These are phyloP conservation scores for Listrodromus nycthemerus DNA, from an alignment of 2,888 invertebrate species.

Conservation along the genomic window DNA sequence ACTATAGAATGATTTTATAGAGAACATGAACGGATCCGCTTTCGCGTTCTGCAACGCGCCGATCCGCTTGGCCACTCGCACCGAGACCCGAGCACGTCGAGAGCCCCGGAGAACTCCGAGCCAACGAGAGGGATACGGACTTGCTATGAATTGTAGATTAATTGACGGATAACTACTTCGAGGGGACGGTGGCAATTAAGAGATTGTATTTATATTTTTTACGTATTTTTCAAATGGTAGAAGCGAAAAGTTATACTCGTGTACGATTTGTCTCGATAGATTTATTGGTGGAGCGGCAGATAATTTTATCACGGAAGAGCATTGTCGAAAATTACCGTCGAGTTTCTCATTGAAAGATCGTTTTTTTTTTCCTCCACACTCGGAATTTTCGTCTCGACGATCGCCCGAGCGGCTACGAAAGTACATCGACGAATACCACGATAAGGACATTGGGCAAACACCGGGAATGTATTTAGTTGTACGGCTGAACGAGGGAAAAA, in stretches of 20 bases:
- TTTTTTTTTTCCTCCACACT: no score
- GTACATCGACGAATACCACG: background rate
- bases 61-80: slow-evolving; percentile 49
- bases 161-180: slow-evolving; percentile 15
- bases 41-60: slow-evolving; percentile 49
- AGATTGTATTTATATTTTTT: background rate
- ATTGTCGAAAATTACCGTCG: no score
- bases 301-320: no score
- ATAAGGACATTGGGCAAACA: background rate
- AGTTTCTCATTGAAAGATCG: no score
- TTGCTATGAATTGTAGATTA: slow-evolving; percentile 40
- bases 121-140: slow-evolving; percentile 5
- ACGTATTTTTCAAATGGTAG: no score
- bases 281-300: no score
- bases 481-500: background rate
- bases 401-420: background rate
- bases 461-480: background rate
- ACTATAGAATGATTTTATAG: background rate
- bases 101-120: background rate
- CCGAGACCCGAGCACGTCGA: slow-evolving; percentile 9
- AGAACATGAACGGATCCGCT: slow-evolving; percentile 37
- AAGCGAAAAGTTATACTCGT: background rate
- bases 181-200: slow-evolving; percentile 33
- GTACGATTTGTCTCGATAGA: background rate
- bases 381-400: background rate